Conservation (phyloP, 2,888 invertebrate species). For the Pollenia angustigena region DNA sequence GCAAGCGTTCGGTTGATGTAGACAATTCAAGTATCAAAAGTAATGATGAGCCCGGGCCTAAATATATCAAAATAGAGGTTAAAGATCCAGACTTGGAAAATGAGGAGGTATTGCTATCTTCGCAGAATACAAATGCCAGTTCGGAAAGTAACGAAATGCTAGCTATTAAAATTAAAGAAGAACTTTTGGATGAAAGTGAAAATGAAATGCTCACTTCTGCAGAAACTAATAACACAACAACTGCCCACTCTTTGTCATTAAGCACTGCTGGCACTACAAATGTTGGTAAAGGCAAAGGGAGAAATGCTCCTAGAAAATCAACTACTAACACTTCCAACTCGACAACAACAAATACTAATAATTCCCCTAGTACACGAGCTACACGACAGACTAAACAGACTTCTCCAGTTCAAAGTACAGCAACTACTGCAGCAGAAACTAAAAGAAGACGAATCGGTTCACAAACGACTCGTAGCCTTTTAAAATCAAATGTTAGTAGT, state of each 20-base stretch:
- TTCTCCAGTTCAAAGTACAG: conserved; percentile 75
- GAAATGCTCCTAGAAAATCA: conserved; percentile 73
- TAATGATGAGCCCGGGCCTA: conserved; percentile 76
- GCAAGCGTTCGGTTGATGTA: conserved; percentile 79
- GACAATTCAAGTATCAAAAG: conserved; percentile 66
- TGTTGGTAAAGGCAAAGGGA: conserved; percentile 77
- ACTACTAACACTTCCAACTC: conserved; percentile 72
- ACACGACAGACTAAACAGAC: conserved; percentile 78
- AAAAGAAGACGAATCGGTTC: conserved; percentile 74
- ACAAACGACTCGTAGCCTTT: conserved; percentile 67
- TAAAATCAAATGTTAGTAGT: conserved; percentile 55
- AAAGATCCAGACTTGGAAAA: conserved; percentile 70
- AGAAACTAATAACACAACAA: conserved; percentile 65
- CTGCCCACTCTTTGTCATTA: conserved; percentile 69
- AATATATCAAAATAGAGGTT: conserved; percentile 78
- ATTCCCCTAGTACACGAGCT: conserved; percentile 78
- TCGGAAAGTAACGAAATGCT: conserved; percentile 61
- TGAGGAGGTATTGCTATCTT: conserved; percentile 60
- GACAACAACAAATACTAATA: conserved; percentile 62
- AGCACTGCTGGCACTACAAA: conserved; percentile 48
- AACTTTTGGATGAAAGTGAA: conserved; percentile 77
- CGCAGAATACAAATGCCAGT: conserved; percentile 61
- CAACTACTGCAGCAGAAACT: conserved; percentile 58
- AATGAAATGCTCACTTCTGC: conserved; percentile 37
- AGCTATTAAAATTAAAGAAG: conserved; percentile 78